Conservation (phyloP, 2,113 vertebrate species). For the Cervus canadensis region DNA sequence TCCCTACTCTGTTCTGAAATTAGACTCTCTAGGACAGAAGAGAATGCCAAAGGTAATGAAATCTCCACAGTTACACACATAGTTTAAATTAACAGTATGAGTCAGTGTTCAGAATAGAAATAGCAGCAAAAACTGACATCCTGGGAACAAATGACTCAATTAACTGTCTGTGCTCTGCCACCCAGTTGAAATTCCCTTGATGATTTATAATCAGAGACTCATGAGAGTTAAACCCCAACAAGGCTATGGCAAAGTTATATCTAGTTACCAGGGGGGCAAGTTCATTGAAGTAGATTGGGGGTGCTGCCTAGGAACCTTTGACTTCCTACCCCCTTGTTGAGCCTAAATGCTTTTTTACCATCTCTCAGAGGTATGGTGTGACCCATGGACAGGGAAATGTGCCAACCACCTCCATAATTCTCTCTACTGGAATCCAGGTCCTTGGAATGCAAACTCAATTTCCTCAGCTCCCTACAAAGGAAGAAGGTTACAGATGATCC, state of each 20-base stretch:
- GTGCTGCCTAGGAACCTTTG: background rate
- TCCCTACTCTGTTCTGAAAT: constrained; percentile 66
- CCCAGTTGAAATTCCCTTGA: constrained; percentile 14
- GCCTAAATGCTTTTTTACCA: background rate
- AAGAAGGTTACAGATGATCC: background rate
- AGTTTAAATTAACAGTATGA: constrained; percentile 74
- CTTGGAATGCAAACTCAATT: background rate
- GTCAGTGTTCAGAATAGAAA: constrained; percentile 75
- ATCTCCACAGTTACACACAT: constrained; percentile 62
- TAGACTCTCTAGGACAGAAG: constrained; percentile 76
- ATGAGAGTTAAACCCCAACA: background rate
- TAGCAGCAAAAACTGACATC: constrained; percentile 53
- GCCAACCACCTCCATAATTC: background rate
- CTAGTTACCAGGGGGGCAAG: background rate
- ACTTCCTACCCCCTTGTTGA: background rate
- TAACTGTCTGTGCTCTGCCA: constrained; percentile 48
- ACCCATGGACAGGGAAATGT: background rate
- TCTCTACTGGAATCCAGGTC: background rate
- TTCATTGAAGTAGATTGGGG: background rate
- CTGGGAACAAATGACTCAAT: constrained; percentile 46
- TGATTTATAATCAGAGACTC: constrained; percentile 19
- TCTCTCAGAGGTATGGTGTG: background rate
- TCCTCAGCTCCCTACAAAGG: background rate
- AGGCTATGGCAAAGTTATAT: background rate
- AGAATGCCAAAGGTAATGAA: constrained; percentile 77